Conservation (phyloP, 2,113 vertebrate species). For the Prionailurus viverrinus region DNA sequence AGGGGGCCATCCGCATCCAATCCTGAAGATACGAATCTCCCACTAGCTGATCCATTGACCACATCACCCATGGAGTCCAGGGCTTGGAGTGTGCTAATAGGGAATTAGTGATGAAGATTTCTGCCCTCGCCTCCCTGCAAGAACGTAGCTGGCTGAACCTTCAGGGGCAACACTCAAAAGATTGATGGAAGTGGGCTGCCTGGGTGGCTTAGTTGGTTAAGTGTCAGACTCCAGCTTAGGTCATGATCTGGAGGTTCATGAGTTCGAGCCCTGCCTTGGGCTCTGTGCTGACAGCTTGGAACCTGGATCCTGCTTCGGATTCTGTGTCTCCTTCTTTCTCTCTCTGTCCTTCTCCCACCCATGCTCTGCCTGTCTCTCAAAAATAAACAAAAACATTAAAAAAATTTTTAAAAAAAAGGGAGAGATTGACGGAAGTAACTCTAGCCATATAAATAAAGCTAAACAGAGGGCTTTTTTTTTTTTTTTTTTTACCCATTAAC, state of each 20-base stretch:
- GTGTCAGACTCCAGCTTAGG: no score
- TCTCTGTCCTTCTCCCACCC: no score
- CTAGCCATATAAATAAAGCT: not conserved
- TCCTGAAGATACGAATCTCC: not conserved
- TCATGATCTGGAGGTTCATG: no score
- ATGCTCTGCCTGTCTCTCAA: no score
- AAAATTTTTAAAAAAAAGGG: no score
- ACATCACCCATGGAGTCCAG: fast-evolving
- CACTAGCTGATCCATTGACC: not conserved
- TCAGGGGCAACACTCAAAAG: not conserved
- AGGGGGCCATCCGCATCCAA: not conserved
- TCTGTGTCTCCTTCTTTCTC: no score
- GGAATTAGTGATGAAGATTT: not conserved
- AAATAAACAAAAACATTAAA: no score
- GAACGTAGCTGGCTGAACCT: not conserved
- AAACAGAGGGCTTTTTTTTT: not conserved
- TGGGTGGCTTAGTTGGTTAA: no score
- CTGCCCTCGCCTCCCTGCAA: not conserved
- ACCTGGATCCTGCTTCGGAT: no score
- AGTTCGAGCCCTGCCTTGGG: no score
- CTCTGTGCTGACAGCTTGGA: no score
- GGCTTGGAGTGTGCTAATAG: not conserved
- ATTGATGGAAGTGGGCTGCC: not conserved
- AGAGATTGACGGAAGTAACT: not conserved
- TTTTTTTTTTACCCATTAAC: not conserved